These are phyloP conservation scores for Ciconia stormi DNA, from an alignment of 2,113 vertebrate species.

Conservation along the genomic window DNA sequence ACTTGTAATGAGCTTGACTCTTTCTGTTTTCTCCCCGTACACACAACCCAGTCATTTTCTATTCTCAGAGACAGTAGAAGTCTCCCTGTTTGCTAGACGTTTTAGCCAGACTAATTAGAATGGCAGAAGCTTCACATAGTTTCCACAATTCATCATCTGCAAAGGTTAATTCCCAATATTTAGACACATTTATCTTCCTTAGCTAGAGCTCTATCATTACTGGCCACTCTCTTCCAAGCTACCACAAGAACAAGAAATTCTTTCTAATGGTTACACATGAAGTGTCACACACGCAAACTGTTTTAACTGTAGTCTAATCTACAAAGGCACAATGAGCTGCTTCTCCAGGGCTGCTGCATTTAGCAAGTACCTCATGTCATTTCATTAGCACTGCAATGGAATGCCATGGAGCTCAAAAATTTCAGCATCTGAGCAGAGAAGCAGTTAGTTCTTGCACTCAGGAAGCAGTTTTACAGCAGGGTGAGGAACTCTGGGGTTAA, in stretches of 20 bases:
- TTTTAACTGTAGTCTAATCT: neutral
- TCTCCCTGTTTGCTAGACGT: neutral
- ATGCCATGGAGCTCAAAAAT: slow-evolving; percentile 27
- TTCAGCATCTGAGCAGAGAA: slow-evolving; percentile 4
- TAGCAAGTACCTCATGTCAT: neutral
- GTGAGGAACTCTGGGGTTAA: slow-evolving; percentile 32
- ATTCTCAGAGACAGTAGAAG: neutral
- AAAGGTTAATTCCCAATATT: slow-evolving; percentile 49
- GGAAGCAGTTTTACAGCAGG: slow-evolving; percentile 46
- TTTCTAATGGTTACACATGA: neutral
- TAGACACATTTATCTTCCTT: neutral
- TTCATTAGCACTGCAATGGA: slow-evolving; percentile 24
- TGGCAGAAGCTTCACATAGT: slow-evolving; percentile 1
- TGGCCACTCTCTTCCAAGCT: neutral
- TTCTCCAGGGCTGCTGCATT: slow-evolving; percentile 11
- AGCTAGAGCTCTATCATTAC: neutral
- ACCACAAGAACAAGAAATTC: neutral
- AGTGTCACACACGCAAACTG: neutral
- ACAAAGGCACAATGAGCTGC: slow-evolving; percentile 30
- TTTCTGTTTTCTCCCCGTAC: neutral
- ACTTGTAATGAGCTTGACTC: neutral
- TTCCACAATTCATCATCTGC: slow-evolving; percentile 24
- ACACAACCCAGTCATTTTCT: neutral
- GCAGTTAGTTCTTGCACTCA: slow-evolving; percentile 7
- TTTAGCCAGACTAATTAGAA: slow-evolving; percentile 37